Evolutionary conservation across 2,113 vertebrate genomes (phyloP), one percentile per base, ranked within the genome.

Genomic region (Tyto alba): DNA sequence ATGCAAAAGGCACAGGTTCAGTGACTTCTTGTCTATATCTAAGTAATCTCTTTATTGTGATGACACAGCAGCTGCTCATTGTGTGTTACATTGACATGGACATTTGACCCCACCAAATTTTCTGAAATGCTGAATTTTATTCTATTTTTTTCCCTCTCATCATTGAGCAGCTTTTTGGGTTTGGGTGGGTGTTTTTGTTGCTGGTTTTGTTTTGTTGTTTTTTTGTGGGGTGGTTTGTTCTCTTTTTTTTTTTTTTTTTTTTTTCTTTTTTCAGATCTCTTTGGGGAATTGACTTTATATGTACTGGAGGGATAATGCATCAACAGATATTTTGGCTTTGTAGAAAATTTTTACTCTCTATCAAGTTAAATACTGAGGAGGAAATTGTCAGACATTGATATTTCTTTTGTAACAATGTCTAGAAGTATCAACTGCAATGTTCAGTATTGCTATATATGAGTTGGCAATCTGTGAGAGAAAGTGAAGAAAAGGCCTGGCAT

Each of bases 131-230:
- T 45, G 7, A 36, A 27, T 67, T 64, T 0, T 38, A 32, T 66
- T 38, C n/a, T n/a, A n/a, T 15, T 18, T 47, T 30, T 11, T 18
- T 7, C 1, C 2, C 12, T 2, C 27, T 43, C 4, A 1, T 34
- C 43, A 59, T 36, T 21, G 7, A 81, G 36, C 26, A 64, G 21
- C 2, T 57, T 12, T 34, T 36, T n/a, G 21, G 11, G 17, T 26
- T 22, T 52, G 36, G 19, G 45, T 55, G 26, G 45, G 6, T n/a
- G 6, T 34, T 53, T 38, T 27, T n/a, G n/a, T n/a, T n/a, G n/a
- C n/a, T n/a, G n/a, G n/a, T 29, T 71, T 38, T 14, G 8, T 48
- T 48, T 62, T 11, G 10, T 60, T 18, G 22, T 67, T 30, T 52
- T 34, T 43, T 43, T 6, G 17, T 19, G 45, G 18, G 45, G 18